Percentiles rank a stretch among this genome's conserved stretches.
phyloP scores from a whole-genome alignment of 2,888 invertebrate species.

The Sarcophaga variegata region DNA sequence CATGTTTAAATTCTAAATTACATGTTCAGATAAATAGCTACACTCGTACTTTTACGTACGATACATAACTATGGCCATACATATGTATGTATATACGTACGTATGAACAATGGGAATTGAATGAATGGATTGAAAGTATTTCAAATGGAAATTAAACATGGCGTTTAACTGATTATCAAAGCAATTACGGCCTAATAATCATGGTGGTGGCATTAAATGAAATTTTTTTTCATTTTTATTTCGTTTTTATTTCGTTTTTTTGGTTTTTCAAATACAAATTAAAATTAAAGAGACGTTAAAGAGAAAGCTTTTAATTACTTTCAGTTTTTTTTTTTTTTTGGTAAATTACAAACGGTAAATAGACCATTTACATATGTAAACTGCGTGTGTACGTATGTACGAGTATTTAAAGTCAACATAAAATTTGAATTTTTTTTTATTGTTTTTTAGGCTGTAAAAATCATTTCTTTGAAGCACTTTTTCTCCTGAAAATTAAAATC shows the following conservation, averaged over 20 bases:
- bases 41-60: background rate
- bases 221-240: background rate
- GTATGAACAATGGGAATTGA: background rate
- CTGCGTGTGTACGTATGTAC: background rate
- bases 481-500: background rate
- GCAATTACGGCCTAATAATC: constrained; percentile 22
- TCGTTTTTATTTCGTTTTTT: background rate
- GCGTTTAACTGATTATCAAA: constrained; percentile 39
- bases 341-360: background rate
- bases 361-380: background rate
- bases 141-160: constrained; percentile 25
- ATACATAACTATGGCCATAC: constrained; percentile 4
- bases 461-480: background rate
- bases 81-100: background rate
- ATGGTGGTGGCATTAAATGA: background rate
- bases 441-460: background rate
- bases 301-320: constrained; percentile 37
- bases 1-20: constrained; percentile 37
- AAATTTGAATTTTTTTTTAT: background rate
- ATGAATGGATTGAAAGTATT: background rate
- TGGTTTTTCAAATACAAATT: background rate
- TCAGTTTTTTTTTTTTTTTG: constrained; percentile 3
- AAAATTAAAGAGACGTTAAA: background rate
- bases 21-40: background rate
- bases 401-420: background rate